Evolutionary conservation across 2,113 vertebrate species (phyloP).

Genomic region (Xenus cinereus): DNA sequence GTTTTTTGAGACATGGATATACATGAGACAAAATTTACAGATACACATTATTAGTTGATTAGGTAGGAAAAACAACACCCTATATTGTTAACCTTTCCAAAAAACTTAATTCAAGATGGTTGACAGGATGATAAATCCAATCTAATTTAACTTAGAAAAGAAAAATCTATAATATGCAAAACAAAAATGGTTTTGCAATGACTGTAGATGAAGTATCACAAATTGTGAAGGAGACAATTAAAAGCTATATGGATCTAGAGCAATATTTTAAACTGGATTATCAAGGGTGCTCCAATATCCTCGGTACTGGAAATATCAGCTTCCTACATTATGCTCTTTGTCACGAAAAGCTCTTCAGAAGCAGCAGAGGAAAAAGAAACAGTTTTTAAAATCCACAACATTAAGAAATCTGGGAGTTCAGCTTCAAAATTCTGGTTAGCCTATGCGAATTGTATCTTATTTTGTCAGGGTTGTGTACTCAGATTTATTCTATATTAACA

Average conservation of each 20-base stretch:
- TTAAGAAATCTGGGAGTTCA: neutral
- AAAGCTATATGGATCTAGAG: neutral
- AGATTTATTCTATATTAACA: neutral
- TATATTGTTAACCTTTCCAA: neutral
- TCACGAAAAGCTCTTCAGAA: neutral
- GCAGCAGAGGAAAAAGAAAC: neutral
- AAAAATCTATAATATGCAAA: neutral
- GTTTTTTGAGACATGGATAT: neutral
- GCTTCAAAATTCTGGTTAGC: neutral
- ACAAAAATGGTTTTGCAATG: neutral
- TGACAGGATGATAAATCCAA: neutral
- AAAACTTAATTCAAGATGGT: neutral
- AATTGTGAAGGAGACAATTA: neutral
- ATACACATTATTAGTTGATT: neutral
- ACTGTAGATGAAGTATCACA: neutral
- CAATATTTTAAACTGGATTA: neutral
- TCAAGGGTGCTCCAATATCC: neutral
- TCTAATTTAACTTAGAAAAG: neutral
- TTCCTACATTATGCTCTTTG: neutral
- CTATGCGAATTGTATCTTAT: neutral
- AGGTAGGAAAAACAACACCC: neutral
- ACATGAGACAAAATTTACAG: neutral
- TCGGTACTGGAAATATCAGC: neutral
- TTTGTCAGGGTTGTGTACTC: neutral
- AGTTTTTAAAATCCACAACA: neutral